A percentile compares a stretch with the other conserved stretches of the same genome.
phyloP scores from a whole-genome alignment of 2,888 invertebrate genomes.

The Harmothoe impar region DNA sequence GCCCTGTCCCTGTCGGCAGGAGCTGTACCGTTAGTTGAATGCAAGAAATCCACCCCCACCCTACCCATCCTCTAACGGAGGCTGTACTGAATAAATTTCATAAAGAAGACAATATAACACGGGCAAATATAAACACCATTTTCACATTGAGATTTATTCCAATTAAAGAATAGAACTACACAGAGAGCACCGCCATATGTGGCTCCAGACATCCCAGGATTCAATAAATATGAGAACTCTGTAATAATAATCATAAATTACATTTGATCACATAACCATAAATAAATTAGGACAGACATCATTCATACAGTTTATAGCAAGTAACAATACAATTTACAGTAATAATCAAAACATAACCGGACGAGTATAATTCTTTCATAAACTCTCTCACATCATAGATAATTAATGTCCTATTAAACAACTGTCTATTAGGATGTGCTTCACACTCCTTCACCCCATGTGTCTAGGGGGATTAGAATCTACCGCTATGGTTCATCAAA shows the following conservation, averaged over 20 bases:
- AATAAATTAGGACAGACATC: slow-evolving; percentile 53
- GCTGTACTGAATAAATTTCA: not conserved
- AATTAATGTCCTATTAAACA: slow-evolving; percentile 53
- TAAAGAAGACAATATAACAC: slow-evolving; percentile 16
- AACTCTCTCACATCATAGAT: slow-evolving; percentile 31
- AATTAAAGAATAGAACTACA: slow-evolving; percentile 58
- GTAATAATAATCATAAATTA: slow-evolving; percentile 48
- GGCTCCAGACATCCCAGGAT: slow-evolving; percentile 43
- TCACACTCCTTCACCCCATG: not conserved
- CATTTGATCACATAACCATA: slow-evolving; percentile 46
- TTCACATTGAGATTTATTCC: slow-evolving; percentile 60
- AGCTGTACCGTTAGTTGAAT: slow-evolving; percentile 2
- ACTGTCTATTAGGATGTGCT: slow-evolving; percentile 5
- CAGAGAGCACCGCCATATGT: slow-evolving; percentile 46
- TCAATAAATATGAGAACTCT: slow-evolving; percentile 31
- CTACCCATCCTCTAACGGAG: not conserved
- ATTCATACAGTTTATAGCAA: slow-evolving; percentile 50
- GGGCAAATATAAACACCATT: slow-evolving; percentile 51
- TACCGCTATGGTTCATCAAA: slow-evolving; percentile 10
- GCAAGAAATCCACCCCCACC: not conserved
- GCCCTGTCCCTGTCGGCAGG: not conserved
- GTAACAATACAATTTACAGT: slow-evolving; percentile 50
- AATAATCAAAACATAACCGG: slow-evolving; percentile 39
- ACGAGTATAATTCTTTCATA: slow-evolving; percentile 46
- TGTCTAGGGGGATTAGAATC: slow-evolving; percentile 11